Conservation (phyloP, 1,140 invertebrate genomes). For the Sycobia sp. region DNA sequence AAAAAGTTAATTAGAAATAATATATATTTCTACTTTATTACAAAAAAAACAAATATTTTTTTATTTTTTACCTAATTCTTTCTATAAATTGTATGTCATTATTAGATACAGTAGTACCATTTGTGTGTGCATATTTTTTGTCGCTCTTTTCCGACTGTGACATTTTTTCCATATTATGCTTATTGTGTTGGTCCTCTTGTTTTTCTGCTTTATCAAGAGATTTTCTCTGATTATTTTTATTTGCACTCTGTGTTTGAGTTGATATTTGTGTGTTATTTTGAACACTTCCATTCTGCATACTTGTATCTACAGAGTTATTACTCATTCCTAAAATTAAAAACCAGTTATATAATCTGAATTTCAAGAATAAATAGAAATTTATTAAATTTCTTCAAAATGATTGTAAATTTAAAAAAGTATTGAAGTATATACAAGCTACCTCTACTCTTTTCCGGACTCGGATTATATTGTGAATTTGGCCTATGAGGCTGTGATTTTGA, state of each 20-base stretch:
- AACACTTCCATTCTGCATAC: constrained; percentile 59
- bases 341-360: constrained; percentile 4
- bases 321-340: constrained; percentile 19
- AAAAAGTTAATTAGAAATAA: no score
- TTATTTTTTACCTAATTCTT: constrained; percentile 58
- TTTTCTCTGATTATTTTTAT: constrained; percentile 64
- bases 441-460: constrained; percentile 65
- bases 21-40: constrained; percentile 1
- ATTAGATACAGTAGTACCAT: constrained; percentile 59
- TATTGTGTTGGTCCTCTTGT: constrained; percentile 57
- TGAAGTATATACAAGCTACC: constrained; percentile 60
- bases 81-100: constrained; percentile 64
- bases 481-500: constrained; percentile 58
- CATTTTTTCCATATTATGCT: constrained; percentile 48
- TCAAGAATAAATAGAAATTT: background rate
- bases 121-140: constrained; percentile 61
- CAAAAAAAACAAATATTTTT: constrained; percentile 28
- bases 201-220: constrained; percentile 63
- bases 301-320: constrained; percentile 45
- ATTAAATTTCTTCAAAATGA: background rate
- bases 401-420: constrained; percentile 25
- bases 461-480: constrained; percentile 58
- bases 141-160: constrained; percentile 58
- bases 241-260: constrained; percentile 51
- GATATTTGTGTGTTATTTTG: constrained; percentile 50